Evolutionary conservation across 30 jellyfish, hydroid and myxozoan genomes (phyloP).

Genomic region (Hydractinia echinata): DNA sequence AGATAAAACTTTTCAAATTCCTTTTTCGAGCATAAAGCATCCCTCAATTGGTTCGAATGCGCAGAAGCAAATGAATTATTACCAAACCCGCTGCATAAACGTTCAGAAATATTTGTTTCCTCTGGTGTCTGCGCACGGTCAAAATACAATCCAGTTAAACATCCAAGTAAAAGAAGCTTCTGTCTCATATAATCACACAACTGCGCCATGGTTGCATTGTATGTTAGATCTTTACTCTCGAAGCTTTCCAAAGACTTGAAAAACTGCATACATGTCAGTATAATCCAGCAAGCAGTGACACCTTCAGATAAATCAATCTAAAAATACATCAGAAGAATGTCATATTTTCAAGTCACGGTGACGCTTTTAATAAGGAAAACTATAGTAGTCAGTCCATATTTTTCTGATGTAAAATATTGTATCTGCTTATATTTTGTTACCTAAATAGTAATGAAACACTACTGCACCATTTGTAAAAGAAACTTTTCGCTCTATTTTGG

Average conservation of each 20-base stretch:
- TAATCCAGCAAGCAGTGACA: slow-evolving; percentile 83
- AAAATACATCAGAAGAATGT: neutral
- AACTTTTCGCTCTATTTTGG: no score
- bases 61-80: slow-evolving; percentile 13
- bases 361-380: no score
- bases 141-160: slow-evolving; percentile 50
- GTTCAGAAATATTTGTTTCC: slow-evolving; percentile 3
- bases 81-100: slow-evolving; percentile 27
- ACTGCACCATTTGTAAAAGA: no score
- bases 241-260: slow-evolving; percentile 44
- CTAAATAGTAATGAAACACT: no score
- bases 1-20: slow-evolving; percentile 56
- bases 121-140: slow-evolving; percentile 53
- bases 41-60: slow-evolving; percentile 21
- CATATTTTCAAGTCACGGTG: no score
- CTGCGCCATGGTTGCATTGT: slow-evolving; percentile 55
- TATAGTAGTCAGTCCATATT: no score
- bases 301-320: slow-evolving; percentile 33
- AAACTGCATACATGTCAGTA: slow-evolving; percentile 62
- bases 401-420: no score
- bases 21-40: slow-evolving; percentile 42
- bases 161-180: slow-evolving; percentile 42
- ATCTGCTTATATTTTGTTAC: no score
- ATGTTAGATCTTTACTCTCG: slow-evolving; percentile 38
- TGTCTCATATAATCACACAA: slow-evolving; percentile 58